Base-by-base conservation (phyloP, 1,140 invertebrate species). In the Myzus persicae region DNA sequence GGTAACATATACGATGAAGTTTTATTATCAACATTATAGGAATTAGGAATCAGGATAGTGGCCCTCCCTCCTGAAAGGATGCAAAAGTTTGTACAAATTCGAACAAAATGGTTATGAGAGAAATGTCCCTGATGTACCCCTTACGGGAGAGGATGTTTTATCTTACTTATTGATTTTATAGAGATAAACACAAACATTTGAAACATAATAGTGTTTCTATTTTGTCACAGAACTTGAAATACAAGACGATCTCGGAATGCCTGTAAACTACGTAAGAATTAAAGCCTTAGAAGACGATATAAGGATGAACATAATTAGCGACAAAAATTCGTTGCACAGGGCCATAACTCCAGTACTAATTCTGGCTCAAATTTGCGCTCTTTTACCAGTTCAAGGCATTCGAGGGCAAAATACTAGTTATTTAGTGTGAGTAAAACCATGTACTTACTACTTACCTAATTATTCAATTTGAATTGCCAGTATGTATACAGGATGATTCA, bases 301-400 rank as follows among this genome's bases (percentile, higher is more conserved):
- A 38, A 31, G 67, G 20, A 92, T 26, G 44, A 81, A 92, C 11
- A 40, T 92, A 84, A 14, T 92, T 38, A 92, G 91, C 2, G 91
- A 82, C 14, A 88, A 90, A 40, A 94, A 95, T 59, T 95, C 95
- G 84, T 94, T 96, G 20, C 95, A 96, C 93, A 93, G 95, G 22
- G 95, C 95, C 2, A 89, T 96, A 18, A 95, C 94, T 46, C 95
- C 95, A 0, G 95, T 96, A 38, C 95, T 96, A 42, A 95, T 95
- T 46, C 93, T 96, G 85, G 95, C 95, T 0, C 95, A 96, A 93
- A 95, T 95, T 67, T 96, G 96, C 36, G 95, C 95, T 84, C 94
- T 96, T 82, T 94, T 96, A 93, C 96, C 96, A 0, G 94, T 96
- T 4, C 94, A 94, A 48, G 95, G 95, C 5, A 94, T 96, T 20